Percentiles rank a stretch among this genome's conserved stretches.
phyloP scores from a whole-genome alignment of 37 sponge, comb jelly and placozoan species.

The Agelas oroides region DNA sequence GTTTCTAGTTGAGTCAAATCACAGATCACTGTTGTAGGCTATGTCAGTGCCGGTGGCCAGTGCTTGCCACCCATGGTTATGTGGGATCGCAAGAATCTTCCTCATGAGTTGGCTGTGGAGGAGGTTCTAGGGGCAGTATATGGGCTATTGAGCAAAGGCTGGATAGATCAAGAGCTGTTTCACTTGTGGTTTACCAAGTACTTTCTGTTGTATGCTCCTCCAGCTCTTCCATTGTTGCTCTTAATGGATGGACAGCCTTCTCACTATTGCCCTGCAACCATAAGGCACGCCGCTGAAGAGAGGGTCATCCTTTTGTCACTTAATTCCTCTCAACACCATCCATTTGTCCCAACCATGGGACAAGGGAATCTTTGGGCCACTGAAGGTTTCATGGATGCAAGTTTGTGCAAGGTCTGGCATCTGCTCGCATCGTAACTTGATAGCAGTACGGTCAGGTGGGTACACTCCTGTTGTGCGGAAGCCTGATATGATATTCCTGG shows the following conservation, averaged over 20 bases:
- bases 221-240: conserved; percentile 20
- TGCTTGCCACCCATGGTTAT: conserved; percentile 52
- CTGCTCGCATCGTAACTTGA: no score
- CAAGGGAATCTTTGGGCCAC: conserved; percentile 11
- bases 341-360: not conserved
- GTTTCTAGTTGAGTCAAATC: conserved; percentile 13
- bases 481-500: no score
- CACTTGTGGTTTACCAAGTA: conserved; percentile 26
- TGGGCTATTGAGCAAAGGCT: conserved; percentile 16
- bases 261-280: conserved; percentile 10
- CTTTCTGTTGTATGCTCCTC: conserved; percentile 30
- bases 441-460: no score
- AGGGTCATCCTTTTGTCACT: conserved; percentile 13
- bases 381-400: conserved; percentile 20
- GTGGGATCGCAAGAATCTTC: conserved; percentile 26
- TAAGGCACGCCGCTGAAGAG: conserved; percentile 19
- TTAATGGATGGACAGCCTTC: conserved; percentile 34
- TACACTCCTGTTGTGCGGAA: no score
- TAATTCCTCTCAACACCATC: not conserved
- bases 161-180: conserved; percentile 19
- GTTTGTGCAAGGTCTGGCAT: no score
- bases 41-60: conserved; percentile 45
- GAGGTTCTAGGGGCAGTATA: conserved; percentile 36
- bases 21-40: conserved; percentile 46
- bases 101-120: not conserved